These are phyloP conservation scores for Cervus canadensis DNA, from an alignment of 2,113 vertebrate species.

Conservation along the genomic window DNA sequence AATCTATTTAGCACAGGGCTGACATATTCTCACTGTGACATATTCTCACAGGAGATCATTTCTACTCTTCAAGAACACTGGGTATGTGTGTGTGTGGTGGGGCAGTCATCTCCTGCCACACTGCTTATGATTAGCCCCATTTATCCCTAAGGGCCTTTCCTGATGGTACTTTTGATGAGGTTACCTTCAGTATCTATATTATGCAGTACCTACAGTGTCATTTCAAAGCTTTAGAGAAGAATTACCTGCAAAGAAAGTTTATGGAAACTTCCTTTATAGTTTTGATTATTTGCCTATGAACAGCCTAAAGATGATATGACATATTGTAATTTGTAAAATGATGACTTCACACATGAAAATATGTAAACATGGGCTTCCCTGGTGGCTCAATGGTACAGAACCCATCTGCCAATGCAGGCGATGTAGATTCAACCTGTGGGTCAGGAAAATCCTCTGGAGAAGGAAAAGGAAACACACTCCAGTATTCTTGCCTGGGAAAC, in stretches of 20 bases:
- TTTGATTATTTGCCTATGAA: neutral
- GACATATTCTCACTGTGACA: neutral
- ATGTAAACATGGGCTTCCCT: neutral
- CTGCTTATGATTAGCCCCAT: neutral
- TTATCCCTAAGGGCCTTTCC: neutral
- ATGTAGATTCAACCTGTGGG: neutral
- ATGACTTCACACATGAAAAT: neutral
- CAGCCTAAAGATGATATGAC: neutral
- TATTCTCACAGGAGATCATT: neutral
- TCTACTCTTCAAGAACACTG: neutral
- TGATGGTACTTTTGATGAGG: neutral
- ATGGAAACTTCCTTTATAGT: neutral
- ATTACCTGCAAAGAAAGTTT: neutral
- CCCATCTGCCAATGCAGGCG: neutral
- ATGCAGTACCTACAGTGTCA: neutral
- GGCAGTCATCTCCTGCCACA: neutral
- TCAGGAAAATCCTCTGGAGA: neutral
- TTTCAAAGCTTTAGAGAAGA: neutral
- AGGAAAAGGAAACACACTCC: neutral
- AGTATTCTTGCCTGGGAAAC: too few relatives aligned
- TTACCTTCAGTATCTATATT: neutral
- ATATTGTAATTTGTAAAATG: constrained; percentile 4
- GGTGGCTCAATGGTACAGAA: neutral
- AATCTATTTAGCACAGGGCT: neutral
- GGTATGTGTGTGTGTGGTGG: neutral